A percentile compares a stretch with the other conserved stretches of the same genome.
Conservation (phyloP, 2,797 vertebrate genomes). For the Momotus momota region DNA sequence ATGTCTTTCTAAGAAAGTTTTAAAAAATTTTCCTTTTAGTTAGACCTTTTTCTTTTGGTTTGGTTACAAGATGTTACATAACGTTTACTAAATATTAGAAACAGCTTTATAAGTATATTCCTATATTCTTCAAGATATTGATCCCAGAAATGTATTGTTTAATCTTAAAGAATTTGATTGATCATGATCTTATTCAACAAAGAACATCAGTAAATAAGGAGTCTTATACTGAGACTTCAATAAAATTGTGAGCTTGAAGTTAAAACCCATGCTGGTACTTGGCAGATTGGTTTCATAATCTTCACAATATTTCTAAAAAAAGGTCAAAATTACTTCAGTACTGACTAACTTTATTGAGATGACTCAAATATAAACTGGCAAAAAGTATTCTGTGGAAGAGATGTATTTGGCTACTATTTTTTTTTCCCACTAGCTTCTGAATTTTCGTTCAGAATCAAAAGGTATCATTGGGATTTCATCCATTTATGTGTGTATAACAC, state of each 20-base stretch:
- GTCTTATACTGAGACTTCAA: not conserved
- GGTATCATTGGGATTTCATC: not conserved
- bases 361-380: not conserved
- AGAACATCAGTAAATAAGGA: not conserved
- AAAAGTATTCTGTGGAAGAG: not conserved
- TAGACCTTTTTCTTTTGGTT: not conserved
- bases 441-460: not conserved
- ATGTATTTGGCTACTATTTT: not conserved
- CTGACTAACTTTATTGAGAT: not conserved
- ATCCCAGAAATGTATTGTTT: not conserved
- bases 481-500: not conserved
- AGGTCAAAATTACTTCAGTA: not conserved
- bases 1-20: not conserved
- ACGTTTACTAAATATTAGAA: not conserved
- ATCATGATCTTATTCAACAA: not conserved
- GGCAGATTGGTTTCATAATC: not conserved
- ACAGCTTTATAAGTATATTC: not conserved
- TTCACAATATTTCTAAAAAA: not conserved
- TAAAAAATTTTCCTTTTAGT: not conserved
- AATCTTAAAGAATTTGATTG: not conserved
- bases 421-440: not conserved
- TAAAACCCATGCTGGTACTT: not conserved
- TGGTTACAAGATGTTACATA: not conserved
- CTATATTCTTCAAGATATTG: not conserved
- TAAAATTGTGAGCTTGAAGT: not conserved